phyloP scores from a whole-genome alignment of 2,888 invertebrate genomes.

The Diarsia mendica region DNA sequence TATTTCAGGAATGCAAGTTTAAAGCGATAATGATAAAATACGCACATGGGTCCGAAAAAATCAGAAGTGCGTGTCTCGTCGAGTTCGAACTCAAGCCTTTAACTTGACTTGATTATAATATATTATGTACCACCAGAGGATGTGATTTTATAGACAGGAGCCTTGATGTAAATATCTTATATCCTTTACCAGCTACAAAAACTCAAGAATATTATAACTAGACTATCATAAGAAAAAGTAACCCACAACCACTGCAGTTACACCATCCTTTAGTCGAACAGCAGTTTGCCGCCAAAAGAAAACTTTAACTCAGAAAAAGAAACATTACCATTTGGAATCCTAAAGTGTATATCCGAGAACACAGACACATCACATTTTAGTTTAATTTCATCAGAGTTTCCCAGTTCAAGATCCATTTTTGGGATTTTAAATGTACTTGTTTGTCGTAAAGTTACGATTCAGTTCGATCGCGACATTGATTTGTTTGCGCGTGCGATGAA shows the following conservation, averaged over 20 bases:
- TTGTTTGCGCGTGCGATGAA: conserved; percentile 47
- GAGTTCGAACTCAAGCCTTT: too few relatives aligned
- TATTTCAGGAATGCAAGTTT: too few relatives aligned
- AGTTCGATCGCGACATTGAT: conserved; percentile 41
- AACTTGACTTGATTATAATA: too few relatives aligned
- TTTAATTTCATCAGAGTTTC: conserved; percentile 43
- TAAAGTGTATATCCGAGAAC: conserved; percentile 71
- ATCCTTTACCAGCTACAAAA: neutral
- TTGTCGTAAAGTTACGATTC: conserved; percentile 27
- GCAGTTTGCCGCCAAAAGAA: conserved; percentile 37
- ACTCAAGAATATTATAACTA: neutral
- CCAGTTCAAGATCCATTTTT: conserved; percentile 73
- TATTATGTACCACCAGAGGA: neutral
- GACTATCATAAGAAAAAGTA: neutral
- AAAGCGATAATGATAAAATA: too few relatives aligned
- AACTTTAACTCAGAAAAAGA: conserved; percentile 59
- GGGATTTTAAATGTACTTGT: neutral
- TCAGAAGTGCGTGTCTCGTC: too few relatives aligned
- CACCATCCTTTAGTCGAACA: conserved; percentile 8
- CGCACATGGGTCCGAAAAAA: too few relatives aligned
- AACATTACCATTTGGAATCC: conserved; percentile 63
- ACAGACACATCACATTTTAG: conserved; percentile 60
- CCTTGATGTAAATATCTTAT: conserved; percentile 2
- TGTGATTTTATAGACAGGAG: neutral
- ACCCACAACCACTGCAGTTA: neutral